These are phyloP conservation scores for Callionymus lyra DNA, from an alignment of 2,113 vertebrate species.

Conservation along the genomic window DNA sequence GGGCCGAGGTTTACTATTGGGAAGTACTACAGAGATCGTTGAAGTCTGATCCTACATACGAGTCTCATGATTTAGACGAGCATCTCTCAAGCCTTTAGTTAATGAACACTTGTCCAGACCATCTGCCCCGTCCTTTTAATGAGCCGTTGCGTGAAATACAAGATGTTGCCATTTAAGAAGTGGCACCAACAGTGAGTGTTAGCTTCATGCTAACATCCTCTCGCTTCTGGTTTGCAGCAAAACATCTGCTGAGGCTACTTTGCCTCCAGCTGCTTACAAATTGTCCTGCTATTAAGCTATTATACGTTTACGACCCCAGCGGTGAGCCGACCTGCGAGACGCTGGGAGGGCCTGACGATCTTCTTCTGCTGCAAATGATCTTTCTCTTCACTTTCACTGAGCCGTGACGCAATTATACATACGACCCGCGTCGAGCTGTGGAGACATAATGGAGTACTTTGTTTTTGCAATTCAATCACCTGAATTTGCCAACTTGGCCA, in stretches of 20 bases:
- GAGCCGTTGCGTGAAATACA: no score
- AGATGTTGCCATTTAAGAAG: background rate
- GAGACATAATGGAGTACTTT: conserved; percentile 7
- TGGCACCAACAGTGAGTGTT: background rate
- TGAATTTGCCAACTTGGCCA: no score
- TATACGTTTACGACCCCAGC: conserved; percentile 62
- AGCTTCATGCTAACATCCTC: conserved; percentile 23
- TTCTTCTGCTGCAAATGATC: conserved; percentile 36
- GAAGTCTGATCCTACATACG: background rate
- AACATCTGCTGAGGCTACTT: conserved; percentile 61
- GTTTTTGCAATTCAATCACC: conserved; percentile 5
- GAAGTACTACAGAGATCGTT: no score
- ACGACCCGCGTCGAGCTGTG: conserved; percentile 11
- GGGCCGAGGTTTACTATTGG: conserved; percentile 24
- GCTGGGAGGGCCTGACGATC: conserved; percentile 37
- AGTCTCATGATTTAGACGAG: background rate
- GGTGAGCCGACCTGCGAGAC: conserved; percentile 41
- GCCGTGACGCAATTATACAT: conserved; percentile 31
- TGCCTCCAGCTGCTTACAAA: conserved; percentile 68
- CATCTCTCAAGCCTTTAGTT: no score
- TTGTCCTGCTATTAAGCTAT: conserved; percentile 66
- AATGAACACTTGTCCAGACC: no score
- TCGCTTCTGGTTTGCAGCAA: conserved; percentile 36
- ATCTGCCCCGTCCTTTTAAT: no score
- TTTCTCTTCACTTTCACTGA: conserved; percentile 32